These are phyloP conservation scores for Siniperca scherzeri DNA, from an alignment of 2,797 vertebrate species.

Conservation along the genomic window DNA sequence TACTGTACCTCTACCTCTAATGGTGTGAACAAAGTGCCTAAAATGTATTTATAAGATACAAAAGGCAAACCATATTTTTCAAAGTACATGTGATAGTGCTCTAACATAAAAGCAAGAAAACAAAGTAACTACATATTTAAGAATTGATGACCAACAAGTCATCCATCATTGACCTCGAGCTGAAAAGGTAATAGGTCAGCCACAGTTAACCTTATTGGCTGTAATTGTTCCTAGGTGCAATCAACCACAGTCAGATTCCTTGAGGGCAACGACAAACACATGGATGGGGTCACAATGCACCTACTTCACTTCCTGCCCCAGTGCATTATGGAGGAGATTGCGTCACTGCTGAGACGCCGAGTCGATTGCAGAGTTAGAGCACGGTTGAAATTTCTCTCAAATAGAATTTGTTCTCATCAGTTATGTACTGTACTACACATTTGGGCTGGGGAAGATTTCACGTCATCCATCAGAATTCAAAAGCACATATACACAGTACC, in stretches of 20 bases:
- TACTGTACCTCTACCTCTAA: background rate
- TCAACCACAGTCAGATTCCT: conserved; percentile 53
- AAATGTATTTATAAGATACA: background rate
- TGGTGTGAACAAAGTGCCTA: background rate
- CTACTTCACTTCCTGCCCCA: conserved; percentile 56
- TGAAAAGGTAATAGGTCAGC: conserved; percentile 53
- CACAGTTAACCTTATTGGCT: conserved; percentile 70
- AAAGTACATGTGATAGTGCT: background rate
- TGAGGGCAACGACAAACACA: conserved; percentile 31
- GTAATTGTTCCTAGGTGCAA: conserved; percentile 75
- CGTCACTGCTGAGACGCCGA: conserved; percentile 31
- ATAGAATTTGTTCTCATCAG: conserved; percentile 70
- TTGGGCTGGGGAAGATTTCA: background rate
- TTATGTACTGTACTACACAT: conserved; percentile 42
- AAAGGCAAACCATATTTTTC: background rate
- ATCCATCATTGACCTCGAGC: conserved; percentile 63
- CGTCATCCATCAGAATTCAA: conserved; percentile 19
- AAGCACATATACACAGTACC: background rate
- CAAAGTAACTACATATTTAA: conserved; percentile 12
- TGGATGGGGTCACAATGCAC: conserved; percentile 43
- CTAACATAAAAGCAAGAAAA: background rate
- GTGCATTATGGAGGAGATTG: conserved; percentile 41
- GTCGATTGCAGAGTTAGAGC: conserved; percentile 42
- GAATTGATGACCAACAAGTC: conserved; percentile 32
- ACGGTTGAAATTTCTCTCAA: conserved; percentile 28